Evolutionary conservation across 2,888 invertebrate genomes (phyloP).

Genomic region (Leptopilina syphax): DNA sequence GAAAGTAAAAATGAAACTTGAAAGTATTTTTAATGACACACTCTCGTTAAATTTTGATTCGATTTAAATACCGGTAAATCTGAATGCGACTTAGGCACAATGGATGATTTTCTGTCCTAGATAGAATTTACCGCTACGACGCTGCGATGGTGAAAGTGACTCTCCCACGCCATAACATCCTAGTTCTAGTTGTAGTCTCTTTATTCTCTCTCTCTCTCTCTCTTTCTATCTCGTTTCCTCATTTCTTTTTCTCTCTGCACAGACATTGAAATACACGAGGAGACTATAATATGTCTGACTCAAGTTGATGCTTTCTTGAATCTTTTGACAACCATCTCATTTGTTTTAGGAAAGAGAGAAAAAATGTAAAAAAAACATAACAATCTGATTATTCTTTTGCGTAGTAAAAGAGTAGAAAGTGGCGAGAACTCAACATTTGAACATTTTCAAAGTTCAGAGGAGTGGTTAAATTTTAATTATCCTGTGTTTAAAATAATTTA

Average conservation of each 20-base stretch:
- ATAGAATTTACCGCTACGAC: constrained; percentile 52
- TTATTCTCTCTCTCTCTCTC: constrained; percentile 33
- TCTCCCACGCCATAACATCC: constrained; percentile 58
- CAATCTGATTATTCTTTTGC: constrained; percentile 27
- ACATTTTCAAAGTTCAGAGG: constrained; percentile 6
- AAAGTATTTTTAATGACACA: constrained; percentile 8
- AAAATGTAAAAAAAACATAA: neutral
- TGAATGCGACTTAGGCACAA: constrained; percentile 34
- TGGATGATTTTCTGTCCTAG: constrained; percentile 50
- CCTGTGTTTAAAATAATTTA: constrained; percentile 29
- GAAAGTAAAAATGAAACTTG: constrained; percentile 13
- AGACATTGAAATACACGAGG: neutral
- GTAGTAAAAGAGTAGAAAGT: constrained; percentile 35
- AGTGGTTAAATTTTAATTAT: constrained; percentile 33
- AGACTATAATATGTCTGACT: constrained; percentile 20
- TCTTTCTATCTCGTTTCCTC: neutral
- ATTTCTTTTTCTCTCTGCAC: neutral
- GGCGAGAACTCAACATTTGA: neutral
- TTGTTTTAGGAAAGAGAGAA: constrained; percentile 10
- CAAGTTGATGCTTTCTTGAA: constrained; percentile 20
- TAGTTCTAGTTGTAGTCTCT: constrained; percentile 51
- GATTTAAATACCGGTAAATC: constrained; percentile 36
- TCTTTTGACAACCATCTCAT: constrained; percentile 23
- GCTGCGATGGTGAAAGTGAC: constrained; percentile 56
- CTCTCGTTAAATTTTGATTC: constrained; percentile 7